Evolutionary conservation across 2,797 vertebrate genomes (phyloP), one percentile per base, ranked within the genome.

Genomic region (Cercopithecus hamlyni): DNA sequence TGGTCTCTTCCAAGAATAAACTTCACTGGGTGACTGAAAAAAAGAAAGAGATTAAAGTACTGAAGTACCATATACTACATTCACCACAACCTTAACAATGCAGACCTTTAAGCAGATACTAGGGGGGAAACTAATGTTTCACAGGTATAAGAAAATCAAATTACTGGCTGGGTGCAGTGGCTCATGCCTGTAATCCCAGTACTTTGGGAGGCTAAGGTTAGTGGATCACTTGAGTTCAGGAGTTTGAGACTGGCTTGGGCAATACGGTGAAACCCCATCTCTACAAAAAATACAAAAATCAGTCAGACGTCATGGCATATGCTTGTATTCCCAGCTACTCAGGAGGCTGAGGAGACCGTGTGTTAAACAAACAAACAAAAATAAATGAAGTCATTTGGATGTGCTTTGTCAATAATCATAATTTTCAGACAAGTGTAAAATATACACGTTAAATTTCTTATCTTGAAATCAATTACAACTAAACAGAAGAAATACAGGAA

Each of bases 1-100:
- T 2, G 97, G 98, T 97, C 99, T 99, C 96, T 98, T 99, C 98
- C 99, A 99, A 98, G 99, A 99, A 98, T 99, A 99, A 61, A 99
- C 99, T 98, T 99, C 99, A 96, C 99, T 99, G 73, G 99, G 99
- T 72, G 99, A 99, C 99, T 99, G 97, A n/a, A 79, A 95, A 41
- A 41, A 50, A 67, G 15, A 30, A 14, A 87, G 17, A 90, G 19
- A 82, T 55, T 36, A 45, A 94, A 79, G 52, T 75, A 57, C 20
- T 57, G 9, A 80, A 55, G 67, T 87, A 41, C 5, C 72, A 41
- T 45, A 84, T 57, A 41, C 7, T 58, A 61, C n/a, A 45, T 26
- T 89, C 12, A 70, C 19, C 57, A 91, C 2, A 50, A 70, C 5
- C 55, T 81, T n/a, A n/a, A 84, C 9, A 84, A 45, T 24, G 27